These are phyloP conservation scores for Dryocosmus kuriphilus DNA, from an alignment of 2,888 invertebrate genomes.

Conservation along the genomic window DNA sequence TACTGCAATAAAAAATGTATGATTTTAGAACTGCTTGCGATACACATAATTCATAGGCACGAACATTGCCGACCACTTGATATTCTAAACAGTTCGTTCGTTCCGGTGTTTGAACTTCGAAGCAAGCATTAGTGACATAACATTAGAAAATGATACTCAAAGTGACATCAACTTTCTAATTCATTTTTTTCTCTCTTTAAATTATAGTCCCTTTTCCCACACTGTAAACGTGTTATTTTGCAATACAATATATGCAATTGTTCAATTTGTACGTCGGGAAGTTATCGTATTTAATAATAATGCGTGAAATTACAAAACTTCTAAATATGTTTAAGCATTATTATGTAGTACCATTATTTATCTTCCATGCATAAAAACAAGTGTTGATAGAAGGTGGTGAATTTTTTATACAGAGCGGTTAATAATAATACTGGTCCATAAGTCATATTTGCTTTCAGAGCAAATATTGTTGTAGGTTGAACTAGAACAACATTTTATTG, in stretches of 20 bases:
- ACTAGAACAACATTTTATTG: slow-evolving; percentile 19
- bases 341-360: background rate
- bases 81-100: slow-evolving; percentile 24
- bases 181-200: background rate
- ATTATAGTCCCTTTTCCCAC: background rate
- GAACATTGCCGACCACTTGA: slow-evolving; percentile 3
- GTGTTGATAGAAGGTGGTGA: slow-evolving; percentile 5
- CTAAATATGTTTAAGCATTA: no score
- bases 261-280: background rate
- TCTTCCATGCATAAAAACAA: background rate
- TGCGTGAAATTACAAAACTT: no score
- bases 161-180: slow-evolving; percentile 22
- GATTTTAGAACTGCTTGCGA: slow-evolving; percentile 6
- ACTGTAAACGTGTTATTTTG: background rate
- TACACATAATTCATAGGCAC: slow-evolving; percentile 6
- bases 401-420: background rate
- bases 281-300: no score
- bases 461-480: slow-evolving; percentile 38
- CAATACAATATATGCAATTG: slow-evolving; percentile 2
- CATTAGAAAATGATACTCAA: slow-evolving; percentile 2
- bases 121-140: background rate
- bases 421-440: slow-evolving; percentile 10
- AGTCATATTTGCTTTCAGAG: slow-evolving; percentile 6
- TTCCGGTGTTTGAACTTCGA: slow-evolving; percentile 28
- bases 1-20: background rate